Conservation (phyloP, 2,888 invertebrate genomes). For the Dryomyza anilis region DNA sequence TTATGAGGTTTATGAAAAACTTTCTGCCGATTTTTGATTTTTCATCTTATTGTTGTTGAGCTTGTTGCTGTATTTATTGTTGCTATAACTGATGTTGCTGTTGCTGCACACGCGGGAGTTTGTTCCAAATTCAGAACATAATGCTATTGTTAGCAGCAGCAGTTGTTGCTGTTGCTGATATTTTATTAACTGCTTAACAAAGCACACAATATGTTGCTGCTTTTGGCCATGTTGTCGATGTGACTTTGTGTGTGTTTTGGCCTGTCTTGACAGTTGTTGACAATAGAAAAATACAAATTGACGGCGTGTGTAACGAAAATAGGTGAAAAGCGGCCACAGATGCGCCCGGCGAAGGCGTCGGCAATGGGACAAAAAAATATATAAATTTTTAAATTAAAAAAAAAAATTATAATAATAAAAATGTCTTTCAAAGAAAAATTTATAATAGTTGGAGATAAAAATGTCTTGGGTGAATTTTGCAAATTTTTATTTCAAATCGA, state of each 20-base stretch:
- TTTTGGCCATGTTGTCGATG: neutral
- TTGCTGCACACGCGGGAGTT: too few species aligned
- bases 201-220: neutral
- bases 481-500: too few species aligned
- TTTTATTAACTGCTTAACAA: conserved; percentile 4
- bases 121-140: too few species aligned
- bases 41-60: neutral
- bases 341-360: too few species aligned
- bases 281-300: conserved; percentile 58
- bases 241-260: neutral
- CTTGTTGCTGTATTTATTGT: neutral
- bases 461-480: neutral
- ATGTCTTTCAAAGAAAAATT: too few species aligned
- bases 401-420: too few species aligned
- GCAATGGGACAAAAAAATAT: too few species aligned
- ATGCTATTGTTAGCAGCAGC: neutral
- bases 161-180: conserved; percentile 7
- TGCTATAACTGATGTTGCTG: conserved; percentile 1
- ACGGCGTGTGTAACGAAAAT: conserved; percentile 57
- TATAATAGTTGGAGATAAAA: too few species aligned
- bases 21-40: conserved; percentile 11
- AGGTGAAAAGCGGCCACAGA: too few species aligned
- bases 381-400: too few species aligned
- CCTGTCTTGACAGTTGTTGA: conserved; percentile 35
- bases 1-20: neutral